Base-by-base conservation (phyloP, 2,113 vertebrate genomes). In the Sceloporus undulatus region DNA sequence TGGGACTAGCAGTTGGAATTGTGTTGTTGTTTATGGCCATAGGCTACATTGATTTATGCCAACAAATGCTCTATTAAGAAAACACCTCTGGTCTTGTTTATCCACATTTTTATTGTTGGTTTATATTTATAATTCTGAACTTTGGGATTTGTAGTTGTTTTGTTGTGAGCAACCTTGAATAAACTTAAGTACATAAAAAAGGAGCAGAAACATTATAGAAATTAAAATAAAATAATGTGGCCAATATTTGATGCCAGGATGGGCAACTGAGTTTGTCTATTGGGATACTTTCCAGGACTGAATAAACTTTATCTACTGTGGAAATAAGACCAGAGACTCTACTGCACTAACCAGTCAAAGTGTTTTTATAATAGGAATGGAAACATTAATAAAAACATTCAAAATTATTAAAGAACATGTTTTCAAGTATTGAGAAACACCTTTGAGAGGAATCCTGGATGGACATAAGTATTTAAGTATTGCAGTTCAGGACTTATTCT, bases 21-120 rank as follows among this genome's bases (percentile, higher is more conserved):
- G 7, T 89, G 40, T 0, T 79, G 73, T 79, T 86, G 29, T 59
- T 79, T 86, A 52, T 82, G 27, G 76, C 25, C 66, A 56, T 87
- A 91, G 88, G 19, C 29, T 86, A 88, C 79, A 11, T 9, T 52
- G 6, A 18, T 7, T 68, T 48, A 68, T 3, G 19, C 29, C 23
- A 54, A 9, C 3, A 18, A 71, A 42, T 19, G 3, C 34, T 73
- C n/a, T 84, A 23, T 27, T 29, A 82, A 42, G 48, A 29, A 18
- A 40, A 4, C 7, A 48, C n/a, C 40, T 48, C 62, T 29, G 10
- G 16, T 29, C 3, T 0, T 13, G 10, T 11, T 6, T 82, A 65
- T 11, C 8, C n/a, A 38, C 38, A 5, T 25, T 82, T 48, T n/a
- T n/a, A 19, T 11, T 84, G 9, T 21, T 73, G n/a, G 19, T 84